phyloP scores from a whole-genome alignment of 2,888 invertebrate genomes.

The Glyphotaelius pellucidus region DNA sequence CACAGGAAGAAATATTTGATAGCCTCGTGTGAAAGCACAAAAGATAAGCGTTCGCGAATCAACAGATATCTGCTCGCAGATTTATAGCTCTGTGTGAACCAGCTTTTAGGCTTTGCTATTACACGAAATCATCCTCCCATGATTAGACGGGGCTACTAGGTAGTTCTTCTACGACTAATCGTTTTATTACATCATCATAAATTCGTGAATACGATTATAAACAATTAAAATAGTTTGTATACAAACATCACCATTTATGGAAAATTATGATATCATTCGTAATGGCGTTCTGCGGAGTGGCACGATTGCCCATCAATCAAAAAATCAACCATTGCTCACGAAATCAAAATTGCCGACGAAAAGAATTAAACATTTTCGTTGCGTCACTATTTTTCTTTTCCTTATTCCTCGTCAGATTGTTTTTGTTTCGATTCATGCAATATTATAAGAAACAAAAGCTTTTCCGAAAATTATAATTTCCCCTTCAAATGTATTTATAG shows the following conservation, averaged over 20 bases:
- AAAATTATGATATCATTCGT: neutral
- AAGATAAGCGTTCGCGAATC: no score
- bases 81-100: no score
- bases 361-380: neutral
- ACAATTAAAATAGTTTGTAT: slow-evolving; percentile 8
- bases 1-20: no score
- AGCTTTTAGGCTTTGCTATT: neutral
- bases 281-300: neutral
- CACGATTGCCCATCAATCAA: slow-evolving; percentile 9
- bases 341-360: neutral
- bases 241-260: neutral
- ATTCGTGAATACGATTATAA: neutral
- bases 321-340: neutral
- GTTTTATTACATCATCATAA: neutral
- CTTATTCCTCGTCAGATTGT: neutral
- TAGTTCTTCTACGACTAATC: neutral
- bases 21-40: no score
- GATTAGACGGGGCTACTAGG: neutral
- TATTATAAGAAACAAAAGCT: neutral
- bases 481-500: neutral
- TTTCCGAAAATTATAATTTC: neutral
- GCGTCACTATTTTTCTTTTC: neutral
- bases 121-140: neutral
- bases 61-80: no score
- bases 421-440: neutral